These are phyloP conservation scores for Matsumurasca onukii DNA, from an alignment of 1,140 invertebrate genomes.

Conservation along the genomic window DNA sequence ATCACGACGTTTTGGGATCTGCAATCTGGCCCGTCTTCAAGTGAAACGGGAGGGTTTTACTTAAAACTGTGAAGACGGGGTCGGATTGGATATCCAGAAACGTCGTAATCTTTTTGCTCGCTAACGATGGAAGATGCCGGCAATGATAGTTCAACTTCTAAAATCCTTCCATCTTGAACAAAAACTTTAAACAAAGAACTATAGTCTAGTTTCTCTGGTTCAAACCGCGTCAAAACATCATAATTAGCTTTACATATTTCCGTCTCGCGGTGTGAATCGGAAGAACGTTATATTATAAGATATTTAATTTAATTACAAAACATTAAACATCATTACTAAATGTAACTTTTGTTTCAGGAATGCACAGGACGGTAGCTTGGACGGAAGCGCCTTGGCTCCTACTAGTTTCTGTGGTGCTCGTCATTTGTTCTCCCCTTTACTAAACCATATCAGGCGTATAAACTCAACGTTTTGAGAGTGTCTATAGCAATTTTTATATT, in stretches of 20 bases:
- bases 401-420: neutral
- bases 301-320: neutral
- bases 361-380: neutral
- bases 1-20: no score
- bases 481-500: no score
- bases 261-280: neutral
- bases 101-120: no score
- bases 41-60: no score
- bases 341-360: constrained; percentile 1
- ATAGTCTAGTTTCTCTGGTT: no score
- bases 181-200: neutral
- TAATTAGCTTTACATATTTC: neutral
- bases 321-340: neutral
- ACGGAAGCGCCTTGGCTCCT: neutral
- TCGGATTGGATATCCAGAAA: no score
- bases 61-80: no score
- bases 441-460: no score
- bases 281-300: neutral
- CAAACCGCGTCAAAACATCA: no score
- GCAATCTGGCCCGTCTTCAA: no score
- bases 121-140: no score
- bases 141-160: neutral
- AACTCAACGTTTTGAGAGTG: no score
- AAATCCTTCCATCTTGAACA: neutral
- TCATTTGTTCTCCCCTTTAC: neutral